Percentiles rank a stretch among this genome's conserved stretches.
phyloP scores from a whole-genome alignment of 2,888 invertebrate genomes.

The Dione vanillae region DNA sequence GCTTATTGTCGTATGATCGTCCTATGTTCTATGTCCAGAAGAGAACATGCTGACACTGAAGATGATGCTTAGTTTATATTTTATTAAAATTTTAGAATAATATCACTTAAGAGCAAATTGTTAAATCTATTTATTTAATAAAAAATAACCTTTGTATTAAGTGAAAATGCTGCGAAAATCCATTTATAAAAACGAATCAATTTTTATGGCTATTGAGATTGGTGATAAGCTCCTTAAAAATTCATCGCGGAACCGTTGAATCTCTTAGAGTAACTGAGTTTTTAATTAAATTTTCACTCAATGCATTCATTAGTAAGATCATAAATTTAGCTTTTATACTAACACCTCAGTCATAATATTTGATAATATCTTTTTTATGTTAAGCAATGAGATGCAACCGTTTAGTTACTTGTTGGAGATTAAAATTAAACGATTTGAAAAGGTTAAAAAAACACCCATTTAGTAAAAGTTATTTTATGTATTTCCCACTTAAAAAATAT shows the following conservation, averaged over 20 bases:
- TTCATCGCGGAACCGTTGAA: neutral
- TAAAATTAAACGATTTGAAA: neutral
- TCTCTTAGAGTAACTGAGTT: neutral
- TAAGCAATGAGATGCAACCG: neutral
- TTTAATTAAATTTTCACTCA: conserved; percentile 10
- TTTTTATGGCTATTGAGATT: conserved; percentile 48
- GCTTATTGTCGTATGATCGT: too few species aligned
- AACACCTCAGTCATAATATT: neutral
- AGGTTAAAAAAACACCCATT: neutral
- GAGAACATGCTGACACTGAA: too few species aligned
- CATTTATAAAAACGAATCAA: conserved; percentile 44
- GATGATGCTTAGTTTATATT: too few species aligned
- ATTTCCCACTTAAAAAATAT: conserved; percentile 19
- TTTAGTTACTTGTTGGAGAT: neutral
- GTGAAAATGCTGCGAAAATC: conserved; percentile 28
- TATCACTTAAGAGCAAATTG: too few species aligned
- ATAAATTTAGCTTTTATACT: neutral
- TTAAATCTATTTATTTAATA: neutral
- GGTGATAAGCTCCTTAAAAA: conserved; percentile 3
- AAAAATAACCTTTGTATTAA: conserved; percentile 12
- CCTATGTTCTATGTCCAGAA: too few species aligned
- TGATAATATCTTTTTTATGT: conserved; percentile 10
- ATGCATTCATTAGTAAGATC: conserved; percentile 19
- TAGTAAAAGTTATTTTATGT: neutral
- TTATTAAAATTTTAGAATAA: too few species aligned